Evolutionary conservation across 2,113 vertebrate genomes (phyloP).

Genomic region (Ophiodon elongatus): DNA sequence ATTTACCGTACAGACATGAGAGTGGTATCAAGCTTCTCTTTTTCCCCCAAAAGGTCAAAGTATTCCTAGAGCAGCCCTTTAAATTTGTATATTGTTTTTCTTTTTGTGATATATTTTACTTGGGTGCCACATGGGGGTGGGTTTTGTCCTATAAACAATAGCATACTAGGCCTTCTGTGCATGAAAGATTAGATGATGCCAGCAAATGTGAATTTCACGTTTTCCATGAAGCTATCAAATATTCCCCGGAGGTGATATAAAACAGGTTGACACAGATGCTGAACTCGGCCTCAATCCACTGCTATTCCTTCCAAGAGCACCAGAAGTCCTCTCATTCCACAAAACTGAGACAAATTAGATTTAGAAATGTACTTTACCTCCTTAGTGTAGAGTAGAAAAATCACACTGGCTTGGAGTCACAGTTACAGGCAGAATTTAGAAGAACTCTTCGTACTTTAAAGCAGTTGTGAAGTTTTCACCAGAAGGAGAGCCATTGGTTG

Average conservation of each 20-base stretch:
- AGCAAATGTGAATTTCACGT: neutral
- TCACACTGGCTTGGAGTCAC: slow-evolving; percentile 7
- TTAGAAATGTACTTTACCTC: slow-evolving; percentile 47
- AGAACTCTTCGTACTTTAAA: slow-evolving; percentile 24
- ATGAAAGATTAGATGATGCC: neutral
- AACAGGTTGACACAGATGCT: neutral
- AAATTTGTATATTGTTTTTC: too few relatives aligned
- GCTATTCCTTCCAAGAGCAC: neutral
- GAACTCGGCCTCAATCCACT: neutral
- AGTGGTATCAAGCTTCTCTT: neutral
- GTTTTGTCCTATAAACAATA: neutral
- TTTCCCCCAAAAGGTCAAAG: neutral
- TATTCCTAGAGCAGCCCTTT: neutral
- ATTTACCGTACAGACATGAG: neutral
- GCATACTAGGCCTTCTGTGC: neutral
- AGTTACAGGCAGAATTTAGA: neutral
- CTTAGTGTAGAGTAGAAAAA: slow-evolving; percentile 5
- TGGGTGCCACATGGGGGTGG: neutral
- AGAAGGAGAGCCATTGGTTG: slow-evolving; percentile 19
- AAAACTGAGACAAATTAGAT: neutral
- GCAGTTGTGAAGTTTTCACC: neutral
- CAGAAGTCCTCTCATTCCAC: neutral
- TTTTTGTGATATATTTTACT: neutral
- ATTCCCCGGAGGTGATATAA: neutral
- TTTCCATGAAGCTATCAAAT: neutral